These are phyloP conservation scores for Pteruthius melanotis DNA, from an alignment of 2,113 vertebrate genomes.

Conservation along the genomic window DNA sequence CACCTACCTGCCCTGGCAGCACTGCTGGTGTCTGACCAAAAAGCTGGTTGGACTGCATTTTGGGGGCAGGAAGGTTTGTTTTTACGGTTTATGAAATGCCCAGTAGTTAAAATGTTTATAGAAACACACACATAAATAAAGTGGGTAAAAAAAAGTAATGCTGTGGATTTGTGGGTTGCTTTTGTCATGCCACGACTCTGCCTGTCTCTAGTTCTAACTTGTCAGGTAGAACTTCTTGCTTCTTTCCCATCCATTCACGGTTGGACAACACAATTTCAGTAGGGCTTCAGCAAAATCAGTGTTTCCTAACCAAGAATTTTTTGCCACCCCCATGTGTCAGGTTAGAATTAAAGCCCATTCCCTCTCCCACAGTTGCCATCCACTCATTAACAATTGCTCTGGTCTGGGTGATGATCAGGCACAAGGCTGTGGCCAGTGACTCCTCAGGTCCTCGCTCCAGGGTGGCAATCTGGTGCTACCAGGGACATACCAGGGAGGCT, in stretches of 20 bases:
- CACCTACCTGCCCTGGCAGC: not conserved
- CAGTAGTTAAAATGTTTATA: conserved; percentile 43
- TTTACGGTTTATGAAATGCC: conserved; percentile 26
- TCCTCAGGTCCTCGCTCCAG: not conserved
- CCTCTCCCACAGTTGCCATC: not conserved
- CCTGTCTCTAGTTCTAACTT: not conserved
- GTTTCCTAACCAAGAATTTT: not conserved
- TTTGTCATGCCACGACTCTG: not conserved
- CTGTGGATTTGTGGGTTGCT: not conserved
- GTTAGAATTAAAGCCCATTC: not conserved
- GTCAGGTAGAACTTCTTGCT: not conserved
- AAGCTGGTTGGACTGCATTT: not conserved
- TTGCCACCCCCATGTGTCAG: not conserved
- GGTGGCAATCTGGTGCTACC: not conserved
- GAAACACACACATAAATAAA: conserved; percentile 52
- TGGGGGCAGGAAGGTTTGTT: conserved; percentile 12
- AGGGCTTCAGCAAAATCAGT: not conserved
- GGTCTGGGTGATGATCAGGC: not conserved
- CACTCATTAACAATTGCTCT: not conserved
- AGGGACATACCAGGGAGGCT: not conserved
- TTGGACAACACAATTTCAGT: not conserved
- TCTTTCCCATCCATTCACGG: not conserved
- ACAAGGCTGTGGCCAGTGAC: not conserved
- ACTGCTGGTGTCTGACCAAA: not conserved
- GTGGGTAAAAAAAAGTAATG: not conserved